Percentiles rank a stretch among this genome's conserved stretches.
Conservation (phyloP, 2,113 vertebrate genomes). For the Amazona vittata region DNA sequence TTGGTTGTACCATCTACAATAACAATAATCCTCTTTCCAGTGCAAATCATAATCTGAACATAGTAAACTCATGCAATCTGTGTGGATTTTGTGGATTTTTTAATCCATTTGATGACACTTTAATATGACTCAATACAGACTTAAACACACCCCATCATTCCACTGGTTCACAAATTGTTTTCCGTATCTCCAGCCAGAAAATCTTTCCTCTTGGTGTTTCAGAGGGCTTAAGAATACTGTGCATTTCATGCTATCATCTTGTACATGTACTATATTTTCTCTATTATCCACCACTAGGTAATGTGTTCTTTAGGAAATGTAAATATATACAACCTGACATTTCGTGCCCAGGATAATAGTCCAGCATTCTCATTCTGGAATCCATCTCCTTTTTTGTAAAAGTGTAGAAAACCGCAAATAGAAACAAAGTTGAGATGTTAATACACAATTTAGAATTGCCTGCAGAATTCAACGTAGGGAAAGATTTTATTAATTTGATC, state of each 20-base stretch:
- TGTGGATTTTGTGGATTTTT: conserved; percentile 42
- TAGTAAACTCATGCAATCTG: conserved; percentile 43
- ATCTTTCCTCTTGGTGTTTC: background rate
- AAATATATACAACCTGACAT: background rate
- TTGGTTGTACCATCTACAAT: conserved; percentile 25
- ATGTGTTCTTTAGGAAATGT: background rate
- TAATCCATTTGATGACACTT: conserved; percentile 45
- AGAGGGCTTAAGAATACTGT: background rate
- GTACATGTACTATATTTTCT: background rate
- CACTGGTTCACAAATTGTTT: conserved; percentile 35
- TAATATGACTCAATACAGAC: conserved; percentile 21
- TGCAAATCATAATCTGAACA: conserved; percentile 56
- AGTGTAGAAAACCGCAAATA: background rate
- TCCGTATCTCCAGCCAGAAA: background rate
- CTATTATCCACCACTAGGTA: background rate
- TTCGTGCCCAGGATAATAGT: background rate
- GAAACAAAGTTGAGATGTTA: background rate
- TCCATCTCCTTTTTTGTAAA: background rate
- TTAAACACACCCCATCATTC: conserved; percentile 9
- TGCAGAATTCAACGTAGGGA: background rate
- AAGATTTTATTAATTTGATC: background rate
- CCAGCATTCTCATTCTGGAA: background rate
- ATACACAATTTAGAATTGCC: background rate
- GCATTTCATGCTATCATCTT: background rate
- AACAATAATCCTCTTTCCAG: conserved; percentile 51